Evolutionary conservation across 2,888 invertebrate genomes (phyloP).

Genomic region (Sicus ferrugineus): DNA sequence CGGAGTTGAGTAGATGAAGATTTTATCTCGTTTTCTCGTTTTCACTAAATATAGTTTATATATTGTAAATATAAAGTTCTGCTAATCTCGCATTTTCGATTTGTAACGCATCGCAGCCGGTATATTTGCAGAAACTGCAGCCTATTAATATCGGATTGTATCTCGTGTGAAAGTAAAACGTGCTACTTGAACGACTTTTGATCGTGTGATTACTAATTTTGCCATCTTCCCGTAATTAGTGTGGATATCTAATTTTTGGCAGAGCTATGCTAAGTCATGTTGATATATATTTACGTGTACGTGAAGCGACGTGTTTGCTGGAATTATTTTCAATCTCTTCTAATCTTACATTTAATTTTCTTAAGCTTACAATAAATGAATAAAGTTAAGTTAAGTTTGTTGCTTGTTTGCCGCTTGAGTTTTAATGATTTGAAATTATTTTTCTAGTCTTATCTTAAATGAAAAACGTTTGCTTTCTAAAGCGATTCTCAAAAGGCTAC

Average conservation of each 20-base stretch:
- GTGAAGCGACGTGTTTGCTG: not conserved
- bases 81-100: not conserved
- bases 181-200: too few relatives aligned
- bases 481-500: too few relatives aligned
- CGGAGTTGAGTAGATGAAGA: conserved; percentile 51
- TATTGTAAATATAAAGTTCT: not conserved
- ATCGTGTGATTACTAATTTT: too few relatives aligned
- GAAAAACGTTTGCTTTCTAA: conserved; percentile 36
- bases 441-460: conserved; percentile 25
- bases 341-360: conserved; percentile 33
- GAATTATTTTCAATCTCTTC: not conserved
- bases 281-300: conserved; percentile 35
- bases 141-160: too few relatives aligned
- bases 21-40: conserved; percentile 41
- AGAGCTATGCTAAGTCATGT: not conserved
- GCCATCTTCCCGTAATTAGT: too few relatives aligned
- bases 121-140: too few relatives aligned
- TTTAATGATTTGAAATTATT: conserved; percentile 31
- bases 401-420: not conserved
- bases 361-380: conserved; percentile 20
- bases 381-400: not conserved
- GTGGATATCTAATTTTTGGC: not conserved
- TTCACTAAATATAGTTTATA: conserved; percentile 5
- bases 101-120: too few relatives aligned
- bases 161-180: too few relatives aligned